These are phyloP conservation scores for Perithous albicinctus DNA, from an alignment of 2,888 invertebrate genomes.

Conservation along the genomic window DNA sequence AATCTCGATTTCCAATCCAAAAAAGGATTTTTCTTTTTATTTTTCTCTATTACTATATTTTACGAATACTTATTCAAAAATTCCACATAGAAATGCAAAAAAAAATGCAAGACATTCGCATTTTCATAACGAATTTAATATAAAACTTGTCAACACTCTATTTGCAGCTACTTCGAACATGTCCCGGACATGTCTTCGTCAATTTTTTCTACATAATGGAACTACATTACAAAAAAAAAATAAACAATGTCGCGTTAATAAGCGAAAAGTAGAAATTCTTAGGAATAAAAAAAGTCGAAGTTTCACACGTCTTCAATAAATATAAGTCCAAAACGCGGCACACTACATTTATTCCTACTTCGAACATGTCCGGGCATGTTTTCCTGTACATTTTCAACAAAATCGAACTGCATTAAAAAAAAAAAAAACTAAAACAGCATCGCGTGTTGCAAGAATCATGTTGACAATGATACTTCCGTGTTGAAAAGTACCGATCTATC, in stretches of 20 bases:
- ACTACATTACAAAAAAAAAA: constrained; percentile 3
- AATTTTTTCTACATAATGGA: neutral
- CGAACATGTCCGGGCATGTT: neutral
- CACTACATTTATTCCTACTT: neutral
- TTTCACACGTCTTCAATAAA: too few relatives aligned
- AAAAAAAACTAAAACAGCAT: neutral
- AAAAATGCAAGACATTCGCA: too few relatives aligned
- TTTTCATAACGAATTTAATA: too few relatives aligned
- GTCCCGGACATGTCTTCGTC: neutral
- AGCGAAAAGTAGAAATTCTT: too few relatives aligned
- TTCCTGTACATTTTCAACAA: neutral
- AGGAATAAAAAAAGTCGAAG: too few relatives aligned
- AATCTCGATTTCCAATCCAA: neutral
- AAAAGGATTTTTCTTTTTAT: neutral
- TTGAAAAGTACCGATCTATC: neutral
- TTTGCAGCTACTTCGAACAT: neutral
- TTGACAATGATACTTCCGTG: constrained; percentile 13
- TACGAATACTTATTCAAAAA: too few relatives aligned
- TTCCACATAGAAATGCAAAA: too few relatives aligned
- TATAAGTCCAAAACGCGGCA: too few relatives aligned
- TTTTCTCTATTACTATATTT: too few relatives aligned
- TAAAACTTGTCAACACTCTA: neutral
- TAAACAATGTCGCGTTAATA: too few relatives aligned
- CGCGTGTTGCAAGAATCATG: neutral
- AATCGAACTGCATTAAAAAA: neutral